Evolutionary conservation across 2,888 invertebrate species (phyloP), one percentile per base, ranked within the genome.

Genomic region (Pediacus dermestoides): DNA sequence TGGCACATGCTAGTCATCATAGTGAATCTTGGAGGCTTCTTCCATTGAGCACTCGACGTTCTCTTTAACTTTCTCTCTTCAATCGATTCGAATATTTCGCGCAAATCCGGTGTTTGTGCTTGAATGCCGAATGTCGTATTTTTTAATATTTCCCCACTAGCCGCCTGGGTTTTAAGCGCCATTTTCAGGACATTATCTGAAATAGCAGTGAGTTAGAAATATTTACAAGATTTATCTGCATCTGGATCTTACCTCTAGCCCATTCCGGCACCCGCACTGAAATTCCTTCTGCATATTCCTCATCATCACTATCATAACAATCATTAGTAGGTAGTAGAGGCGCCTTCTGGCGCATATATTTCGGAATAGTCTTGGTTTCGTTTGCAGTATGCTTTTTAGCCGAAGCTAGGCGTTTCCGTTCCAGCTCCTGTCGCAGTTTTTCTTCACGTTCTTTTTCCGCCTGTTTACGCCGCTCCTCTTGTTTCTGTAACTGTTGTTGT

Each of bases 31-130:
- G 84, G 84, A 28, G 85, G 83, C 6, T 81, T 81, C 49, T 79
- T 75, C 87, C 87, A 87, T 35, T 81, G 74, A 25, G 82, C 85
- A 55, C 84, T 84, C 0, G 85, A 86, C 22, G 83, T 84, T 25
- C 86, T 74, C 63, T 81, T 79, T 54, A 85, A 70, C 23, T 75
- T 72, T 30, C 70, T 71, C 31, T 78, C 75, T 64, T 82, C 81
- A 47, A 85, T 82, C 43, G 70, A 68, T 21, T 81, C 78, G 72
- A 87, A 87, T 30, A 87, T 75, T 44, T 75, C 75, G 37, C 73
- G 68, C 42, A 87, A 71, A 73, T 86, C 81, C 1, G 82, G 81
- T 2, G 77, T 75, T 63, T 76, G 75, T 37, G 74, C 73, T 43
- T 76, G 73, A 44, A 77, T 74, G 1, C 73, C 72, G 69, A 82